Evolutionary conservation across 2,888 invertebrate genomes (phyloP), one percentile per base, ranked within the genome.

Genomic region (Spisula subtruncata): DNA sequence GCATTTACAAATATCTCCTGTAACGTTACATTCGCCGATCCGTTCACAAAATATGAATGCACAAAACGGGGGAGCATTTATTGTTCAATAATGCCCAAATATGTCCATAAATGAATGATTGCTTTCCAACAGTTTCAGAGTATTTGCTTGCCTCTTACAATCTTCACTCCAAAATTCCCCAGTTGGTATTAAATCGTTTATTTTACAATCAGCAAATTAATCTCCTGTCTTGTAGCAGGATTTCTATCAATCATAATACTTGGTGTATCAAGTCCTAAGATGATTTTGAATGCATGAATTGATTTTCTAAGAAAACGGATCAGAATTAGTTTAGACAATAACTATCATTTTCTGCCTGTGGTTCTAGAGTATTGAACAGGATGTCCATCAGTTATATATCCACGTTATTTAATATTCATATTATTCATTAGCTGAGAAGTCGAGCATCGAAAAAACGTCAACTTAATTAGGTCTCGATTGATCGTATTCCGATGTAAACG

Each of bases 261-360:
- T 2, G 41, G 41, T 41, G 41, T 41, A 18, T 56, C 18, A n/a
- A 25, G 60, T 66, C 60, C n/a, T 66, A 10, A 66, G 25, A 66
- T 12, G 25, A 66, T n/a, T 66, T 66, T 66, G 35, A 32, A 75
- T 32, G 75, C 75, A 32, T 32, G 75, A 16, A 75, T 75, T 75
- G 75, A 75, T 75, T 75, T 75, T 75, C 75, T 32, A 14, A 35
- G 75, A 75, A 75, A 75, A 32, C 29, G 18, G 16, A 75, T 16
- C 14, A 18, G 75, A 32, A 75, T 75, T 35, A 0, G 29, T 75
- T 75, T 35, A 75, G 75, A 75, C 75, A 32, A 16, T 25, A 35
- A 1, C 32, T 32, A 18, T 75, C 32, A 32, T 75, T 2, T 29
- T 32, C 18, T 32, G 35, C 2, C 35, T 75, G 75, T 32, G 25